Evolutionary conservation across 35 echinoderm and acorn worm species (phyloP), one percentile per base, ranked within the genome.

Genomic region (Ophioderma brevispina): DNA sequence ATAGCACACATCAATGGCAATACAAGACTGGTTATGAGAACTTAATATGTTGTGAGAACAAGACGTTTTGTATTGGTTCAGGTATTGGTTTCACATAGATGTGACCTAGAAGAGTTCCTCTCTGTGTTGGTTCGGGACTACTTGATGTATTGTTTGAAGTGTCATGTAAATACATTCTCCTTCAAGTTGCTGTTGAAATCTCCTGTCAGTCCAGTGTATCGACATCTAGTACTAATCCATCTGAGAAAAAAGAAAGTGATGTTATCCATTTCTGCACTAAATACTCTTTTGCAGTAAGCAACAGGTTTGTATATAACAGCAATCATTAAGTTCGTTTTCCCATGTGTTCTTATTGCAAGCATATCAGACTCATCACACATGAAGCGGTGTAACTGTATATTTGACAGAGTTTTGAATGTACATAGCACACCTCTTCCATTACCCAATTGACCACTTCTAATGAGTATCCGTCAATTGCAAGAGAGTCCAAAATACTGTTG

Each of bases 31-130:
- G 31, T 88, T 37, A 49, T 88, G 86, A 38, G 79, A 70, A 88
- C 86, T 88, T 88, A 88, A n/a, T 88, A 88, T 35, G 0, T 80
- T 33, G 75, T 39, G 4, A 35, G 38, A 2, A 76, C 46, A 11
- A n/a, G n/a, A 35, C 32, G 86, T 11, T 0, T 13, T 0, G 30
- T 70, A 70, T 2, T 43, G 1, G 32, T 49, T 15, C 25, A n/a
- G 37, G 38, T 36, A 28, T 79, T n/a, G 33, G 32, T 55, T 50
- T 88, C 31, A 37, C 33, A 39, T 87, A 77, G 8, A 87, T n/a
- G 52, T 87, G 85, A n/a, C 77, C 85, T 13, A 88, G 37, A n/a
- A 88, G 40, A 13, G 86, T 76, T 1, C 38, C 86, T 80, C n/a
- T 42, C 76, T 13, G 56, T 70, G 86, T 88, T 52, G 86, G 3